phyloP scores from a whole-genome alignment of 2,888 invertebrate species.

The Pemphredon lugubris region DNA sequence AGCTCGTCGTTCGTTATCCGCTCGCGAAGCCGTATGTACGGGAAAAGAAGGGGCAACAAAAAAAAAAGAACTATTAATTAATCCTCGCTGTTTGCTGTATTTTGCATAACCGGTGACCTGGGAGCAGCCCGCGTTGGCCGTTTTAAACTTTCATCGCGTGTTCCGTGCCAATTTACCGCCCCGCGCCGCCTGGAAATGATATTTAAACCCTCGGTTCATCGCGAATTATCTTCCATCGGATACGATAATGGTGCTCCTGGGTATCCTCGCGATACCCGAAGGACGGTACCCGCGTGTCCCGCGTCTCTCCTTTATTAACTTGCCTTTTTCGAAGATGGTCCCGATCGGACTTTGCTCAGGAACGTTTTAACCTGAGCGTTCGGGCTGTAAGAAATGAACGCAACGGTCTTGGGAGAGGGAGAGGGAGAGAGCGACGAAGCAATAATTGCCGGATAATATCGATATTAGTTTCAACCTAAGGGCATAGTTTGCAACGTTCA shows the following conservation, averaged over 20 bases:
- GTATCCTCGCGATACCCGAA: background rate
- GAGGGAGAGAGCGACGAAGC: no score
- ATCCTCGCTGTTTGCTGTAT: slow-evolving; percentile 43
- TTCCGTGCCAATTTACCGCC: slow-evolving; percentile 28
- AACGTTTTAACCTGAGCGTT: no score
- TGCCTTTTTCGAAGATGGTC: no score
- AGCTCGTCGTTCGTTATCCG: slow-evolving; percentile 2
- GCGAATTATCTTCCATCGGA: slow-evolving; percentile 32
- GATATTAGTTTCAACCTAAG: no score
- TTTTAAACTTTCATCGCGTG: slow-evolving; percentile 18
- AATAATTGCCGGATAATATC: no score
- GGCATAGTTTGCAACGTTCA: no score
- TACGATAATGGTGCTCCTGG: slow-evolving; percentile 15
- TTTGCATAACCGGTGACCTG: slow-evolving; percentile 48
- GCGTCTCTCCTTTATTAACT: background rate
- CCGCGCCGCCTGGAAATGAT: slow-evolving; percentile 23
- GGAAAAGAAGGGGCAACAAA: slow-evolving; percentile 31
- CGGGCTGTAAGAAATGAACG: no score
- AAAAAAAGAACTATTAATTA: slow-evolving; percentile 55
- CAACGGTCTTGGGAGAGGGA: background rate
- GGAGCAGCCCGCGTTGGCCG: background rate
- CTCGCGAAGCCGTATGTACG: background rate
- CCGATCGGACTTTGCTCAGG: no score
- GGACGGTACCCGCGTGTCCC: background rate
- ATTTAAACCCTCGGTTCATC: slow-evolving; percentile 11